Evolutionary conservation across 1,140 invertebrate genomes (phyloP).

Genomic region (Zaprionus taronus): DNA sequence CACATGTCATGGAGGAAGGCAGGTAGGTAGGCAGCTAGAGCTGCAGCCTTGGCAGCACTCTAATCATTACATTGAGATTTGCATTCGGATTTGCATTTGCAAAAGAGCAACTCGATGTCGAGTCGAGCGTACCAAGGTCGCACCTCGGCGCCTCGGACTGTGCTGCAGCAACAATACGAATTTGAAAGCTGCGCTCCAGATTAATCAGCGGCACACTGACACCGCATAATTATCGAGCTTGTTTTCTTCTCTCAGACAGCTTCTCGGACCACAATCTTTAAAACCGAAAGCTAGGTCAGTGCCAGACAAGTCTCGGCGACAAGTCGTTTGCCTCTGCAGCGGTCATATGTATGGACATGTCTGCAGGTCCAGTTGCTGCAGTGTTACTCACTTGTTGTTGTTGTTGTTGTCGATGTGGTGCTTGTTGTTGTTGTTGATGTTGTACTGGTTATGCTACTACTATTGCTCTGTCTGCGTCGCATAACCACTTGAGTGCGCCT

Average conservation of each 20-base stretch:
- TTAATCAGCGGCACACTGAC: conserved; percentile 49
- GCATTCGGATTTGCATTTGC: conserved; percentile 24
- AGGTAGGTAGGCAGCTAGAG: too few relatives aligned
- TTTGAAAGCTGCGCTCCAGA: conserved; percentile 67
- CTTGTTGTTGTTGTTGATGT: conserved; percentile 36
- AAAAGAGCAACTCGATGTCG: neutral
- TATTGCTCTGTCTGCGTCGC: conserved; percentile 50
- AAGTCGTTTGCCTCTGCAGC: conserved; percentile 55
- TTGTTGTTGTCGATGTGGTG: conserved; percentile 51
- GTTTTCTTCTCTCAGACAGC: conserved; percentile 38
- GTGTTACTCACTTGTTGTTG: conserved; percentile 69
- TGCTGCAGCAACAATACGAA: conserved; percentile 19
- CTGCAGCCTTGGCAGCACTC: neutral
- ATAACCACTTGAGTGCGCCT: conserved; percentile 62
- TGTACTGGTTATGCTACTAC: conserved; percentile 38
- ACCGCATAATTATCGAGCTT: conserved; percentile 56
- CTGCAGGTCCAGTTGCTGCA: conserved; percentile 40
- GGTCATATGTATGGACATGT: conserved; percentile 40
- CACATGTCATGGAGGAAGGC: neutral
- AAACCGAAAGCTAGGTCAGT: conserved; percentile 73
- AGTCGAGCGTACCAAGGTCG: conserved; percentile 34
- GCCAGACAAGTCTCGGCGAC: conserved; percentile 63
- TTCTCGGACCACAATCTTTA: conserved; percentile 60
- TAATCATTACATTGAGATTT: neutral
- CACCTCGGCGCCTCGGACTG: neutral